Base-by-base conservation (phyloP, 1,140 invertebrate species). In the Ylistrum balloti region DNA sequence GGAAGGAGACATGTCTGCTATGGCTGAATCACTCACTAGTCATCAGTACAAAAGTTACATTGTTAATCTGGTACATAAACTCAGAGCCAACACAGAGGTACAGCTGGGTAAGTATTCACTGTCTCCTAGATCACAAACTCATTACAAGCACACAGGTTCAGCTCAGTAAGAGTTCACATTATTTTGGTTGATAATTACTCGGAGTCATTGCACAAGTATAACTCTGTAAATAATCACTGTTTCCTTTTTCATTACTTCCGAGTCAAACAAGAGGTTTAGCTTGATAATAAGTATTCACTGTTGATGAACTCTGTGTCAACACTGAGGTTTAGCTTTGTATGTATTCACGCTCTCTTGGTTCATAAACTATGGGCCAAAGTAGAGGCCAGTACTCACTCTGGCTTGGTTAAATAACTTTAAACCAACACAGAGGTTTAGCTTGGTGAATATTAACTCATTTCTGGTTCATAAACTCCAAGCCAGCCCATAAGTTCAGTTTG, bases 111-210 rank as follows among this genome's bases (percentile, higher is more conserved):
- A 13, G 35, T 38, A 95, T 95, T 92, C 95, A 97, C 97, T 94
- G 98, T 99, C 2, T 97, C 97, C 92, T 97, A 98, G 92, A 97
- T 98, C 98, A 98, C 94, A 98, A 98, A 97, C 97, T 98, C 56
- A 96, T 98, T 93, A 97, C 98, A 15, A 98, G 98, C 95, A 97
- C 97, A 34, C 98, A 98, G 93, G 98, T 99, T 9, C 98, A 98
- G 93, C 96, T 99, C 74, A 98, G 97, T 97, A 93, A 17, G 41
- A 15, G 20, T 9, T 38, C 35, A 38, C 35, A n/a, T n/a, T n/a
- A n/a, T n/a, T n/a, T n/a, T n/a, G n/a, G n/a, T n/a, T n/a, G n/a
- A n/a, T n/a, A n/a, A n/a, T n/a, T n/a, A n/a, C n/a, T n/a, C n/a
- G n/a, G n/a, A n/a, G n/a, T n/a, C n/a, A n/a, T n/a, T n/a, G n/a